Conservation (phyloP, 2,113 vertebrate genomes). For the Xiphophorus hellerii region DNA sequence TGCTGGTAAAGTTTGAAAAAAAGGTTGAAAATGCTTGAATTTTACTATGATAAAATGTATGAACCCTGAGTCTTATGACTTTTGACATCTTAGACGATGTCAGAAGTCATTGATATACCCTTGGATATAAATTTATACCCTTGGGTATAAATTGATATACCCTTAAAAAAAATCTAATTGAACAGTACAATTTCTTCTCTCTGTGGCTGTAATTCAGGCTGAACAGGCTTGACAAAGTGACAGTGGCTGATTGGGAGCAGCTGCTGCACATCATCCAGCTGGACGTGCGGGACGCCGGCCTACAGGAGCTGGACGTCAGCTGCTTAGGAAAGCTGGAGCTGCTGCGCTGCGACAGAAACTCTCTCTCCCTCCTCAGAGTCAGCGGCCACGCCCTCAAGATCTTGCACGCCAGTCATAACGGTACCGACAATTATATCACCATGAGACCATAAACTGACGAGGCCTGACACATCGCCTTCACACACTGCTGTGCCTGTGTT, state of each 20-base stretch:
- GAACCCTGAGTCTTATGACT: too few relatives aligned
- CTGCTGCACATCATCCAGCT: slow-evolving; percentile 90
- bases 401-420: slow-evolving; percentile 90
- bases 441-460: neutral
- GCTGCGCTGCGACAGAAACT: slow-evolving; percentile 94
- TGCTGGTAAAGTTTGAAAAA: too few relatives aligned
- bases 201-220: slow-evolving; percentile 74
- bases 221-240: slow-evolving; percentile 84
- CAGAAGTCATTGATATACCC: too few relatives aligned
- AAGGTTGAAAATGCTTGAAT: too few relatives aligned
- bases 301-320: slow-evolving; percentile 86
- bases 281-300: slow-evolving; percentile 91
- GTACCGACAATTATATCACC: slow-evolving; percentile 64
- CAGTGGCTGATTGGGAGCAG: slow-evolving; percentile 81
- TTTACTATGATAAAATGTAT: too few relatives aligned
- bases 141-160: too few relatives aligned
- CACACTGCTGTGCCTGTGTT: slow-evolving; percentile 27
- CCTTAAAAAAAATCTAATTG: neutral
- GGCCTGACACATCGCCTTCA: neutral
- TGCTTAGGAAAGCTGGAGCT: slow-evolving; percentile 89
- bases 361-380: slow-evolving; percentile 83
- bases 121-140: too few relatives aligned
- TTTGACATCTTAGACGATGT: too few relatives aligned
- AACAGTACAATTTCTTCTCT: neutral
- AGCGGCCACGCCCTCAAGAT: slow-evolving; percentile 88